Evolutionary conservation across 2,888 invertebrate genomes (phyloP).

Genomic region (Alloplasta piceator): DNA sequence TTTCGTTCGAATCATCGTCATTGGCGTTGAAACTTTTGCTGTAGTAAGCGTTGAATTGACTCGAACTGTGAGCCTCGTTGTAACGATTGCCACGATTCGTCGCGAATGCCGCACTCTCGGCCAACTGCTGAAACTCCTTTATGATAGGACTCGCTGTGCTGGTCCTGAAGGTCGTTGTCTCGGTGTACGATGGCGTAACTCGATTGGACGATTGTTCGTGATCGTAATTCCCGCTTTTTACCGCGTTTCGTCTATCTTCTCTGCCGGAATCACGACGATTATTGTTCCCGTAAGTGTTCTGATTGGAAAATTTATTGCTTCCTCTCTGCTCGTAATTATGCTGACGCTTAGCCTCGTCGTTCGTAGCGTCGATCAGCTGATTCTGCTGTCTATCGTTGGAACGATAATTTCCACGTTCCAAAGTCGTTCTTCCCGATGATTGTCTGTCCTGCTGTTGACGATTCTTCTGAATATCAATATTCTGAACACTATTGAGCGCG

Average conservation of each 20-base stretch:
- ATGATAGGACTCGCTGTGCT: conserved; percentile 83
- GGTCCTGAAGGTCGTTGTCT: conserved; percentile 81
- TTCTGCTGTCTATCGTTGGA: conserved; percentile 70
- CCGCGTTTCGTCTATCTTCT: conserved; percentile 43
- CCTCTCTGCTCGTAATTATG: conserved; percentile 68
- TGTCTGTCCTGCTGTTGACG: conserved; percentile 63
- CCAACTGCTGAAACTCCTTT: conserved; percentile 88
- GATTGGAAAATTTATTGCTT: conserved; percentile 67
- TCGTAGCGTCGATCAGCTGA: conserved; percentile 69
- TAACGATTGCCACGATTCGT: conserved; percentile 82
- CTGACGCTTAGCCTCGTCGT: conserved; percentile 69
- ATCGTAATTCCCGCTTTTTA: conserved; percentile 44
- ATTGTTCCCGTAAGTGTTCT: conserved; percentile 53
- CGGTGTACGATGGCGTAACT: conserved; percentile 78
- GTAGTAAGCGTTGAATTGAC: conserved; percentile 72
- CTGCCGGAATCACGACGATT: conserved; percentile 41
- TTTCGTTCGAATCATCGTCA: conserved; percentile 57
- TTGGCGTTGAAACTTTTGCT: conserved; percentile 63
- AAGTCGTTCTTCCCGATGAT: conserved; percentile 45
- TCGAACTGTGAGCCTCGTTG: conserved; percentile 73
- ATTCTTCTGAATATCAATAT: conserved; percentile 59
- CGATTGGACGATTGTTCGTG: conserved; percentile 55
- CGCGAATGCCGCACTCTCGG: conserved; percentile 91
- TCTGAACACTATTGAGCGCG: conserved; percentile 53
- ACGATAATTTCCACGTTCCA: conserved; percentile 69